Percentiles rank a stretch among this genome's conserved stretches.
Conservation (phyloP, 2,888 invertebrate genomes). For the Melinaea menophilus region DNA sequence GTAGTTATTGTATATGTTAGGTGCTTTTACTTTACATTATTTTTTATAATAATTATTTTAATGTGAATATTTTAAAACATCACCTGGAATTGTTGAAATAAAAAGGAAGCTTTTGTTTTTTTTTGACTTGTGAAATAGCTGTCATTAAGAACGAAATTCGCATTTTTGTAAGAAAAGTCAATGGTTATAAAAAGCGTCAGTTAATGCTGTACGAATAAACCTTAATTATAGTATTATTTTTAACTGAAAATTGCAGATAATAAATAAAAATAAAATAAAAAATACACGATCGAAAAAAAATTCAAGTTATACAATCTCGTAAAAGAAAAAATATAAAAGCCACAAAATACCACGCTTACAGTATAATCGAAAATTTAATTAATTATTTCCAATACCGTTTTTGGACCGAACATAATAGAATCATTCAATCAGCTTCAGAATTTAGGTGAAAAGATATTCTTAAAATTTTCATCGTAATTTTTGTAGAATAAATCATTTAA, state of each 20-base stretch:
- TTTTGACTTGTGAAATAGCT: no score
- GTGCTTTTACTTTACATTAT: neutral
- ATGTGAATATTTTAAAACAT: neutral
- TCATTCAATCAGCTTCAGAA: slow-evolving; percentile 21
- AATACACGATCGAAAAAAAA: no score
- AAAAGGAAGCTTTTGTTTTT: no score
- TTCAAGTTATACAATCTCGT: no score
- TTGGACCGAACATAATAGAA: slow-evolving; percentile 20
- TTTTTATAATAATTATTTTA: neutral
- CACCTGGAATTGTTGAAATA: no score
- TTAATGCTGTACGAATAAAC: no score
- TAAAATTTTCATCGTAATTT: neutral
- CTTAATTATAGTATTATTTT: no score
- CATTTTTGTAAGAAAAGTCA: no score
- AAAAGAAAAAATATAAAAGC: slow-evolving; percentile 7
- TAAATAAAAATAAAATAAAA: no score
- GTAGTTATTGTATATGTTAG: neutral
- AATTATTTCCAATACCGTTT: slow-evolving; percentile 31
- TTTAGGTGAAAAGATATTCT: neutral
- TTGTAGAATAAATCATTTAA: neutral
- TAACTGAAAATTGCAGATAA: no score
- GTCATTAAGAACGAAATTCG: no score
- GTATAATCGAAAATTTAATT: slow-evolving; percentile 31
- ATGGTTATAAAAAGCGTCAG: no score
- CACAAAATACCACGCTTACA: slow-evolving; percentile 26